Evolutionary conservation across 2,888 invertebrate genomes (phyloP), one percentile per base, ranked within the genome.

Genomic region (Torymus aiolomorphi): DNA sequence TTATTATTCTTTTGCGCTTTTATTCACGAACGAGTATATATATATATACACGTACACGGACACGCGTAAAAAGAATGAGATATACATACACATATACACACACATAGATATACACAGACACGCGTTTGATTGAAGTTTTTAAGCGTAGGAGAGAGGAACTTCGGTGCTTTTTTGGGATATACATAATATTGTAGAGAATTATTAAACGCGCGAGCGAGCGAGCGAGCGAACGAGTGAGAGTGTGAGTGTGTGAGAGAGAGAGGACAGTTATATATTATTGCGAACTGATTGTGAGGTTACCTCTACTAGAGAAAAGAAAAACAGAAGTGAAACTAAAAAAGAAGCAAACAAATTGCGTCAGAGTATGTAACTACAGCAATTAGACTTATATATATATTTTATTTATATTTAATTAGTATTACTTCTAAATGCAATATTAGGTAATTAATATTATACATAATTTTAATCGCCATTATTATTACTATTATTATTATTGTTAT

Each of bases 371-470:
- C 77, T 80, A 77, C 61, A 77, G 74, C 73, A 81, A 76, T 80
- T 79, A 76, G 76, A 79, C 56, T 77, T 76, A 72, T 71, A 42
- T 31, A 31, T 42, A 42, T 42, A 77, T 80, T 80, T 80, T 80
- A 82, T 77, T 80, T 82, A 82, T 80, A 82, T 80, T 82, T 82
- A 80, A 80, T 82, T 80, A 82, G 82, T 82, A 80, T 82, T 82
- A 82, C 75, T 77, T 78, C 82, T 78, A 80, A 82, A 78, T 78
- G 82, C 82, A 82, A 82, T 82, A 82, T 72, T 82, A 82, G 82
- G 70, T 82, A 76, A 82, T 78, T 78, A 78, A 80, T 80, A 77
- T 66, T 82, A 82, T 75, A 76, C 70, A 80, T 82, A 76, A 75
- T 80, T 82, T 80, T 82, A 78, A 78, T 80, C 82, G 80, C 80